Base-by-base conservation (phyloP, 2,888 invertebrate genomes). In the Diogma glabrata region DNA sequence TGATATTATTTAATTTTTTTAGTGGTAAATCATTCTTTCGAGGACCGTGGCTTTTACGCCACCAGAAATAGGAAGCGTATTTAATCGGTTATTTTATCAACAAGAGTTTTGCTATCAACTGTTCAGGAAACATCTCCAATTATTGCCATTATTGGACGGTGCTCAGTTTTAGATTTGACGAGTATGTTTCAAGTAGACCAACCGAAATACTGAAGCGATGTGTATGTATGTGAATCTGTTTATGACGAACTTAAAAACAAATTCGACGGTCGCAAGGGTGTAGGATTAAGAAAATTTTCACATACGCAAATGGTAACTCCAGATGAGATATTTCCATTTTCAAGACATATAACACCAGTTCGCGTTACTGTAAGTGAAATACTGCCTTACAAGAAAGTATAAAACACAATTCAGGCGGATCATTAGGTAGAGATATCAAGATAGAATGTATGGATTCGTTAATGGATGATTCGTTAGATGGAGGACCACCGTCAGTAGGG, bases 171-270 rank as follows among this genome's bases (percentile, higher is more conserved):
- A 51, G 89, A 92, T 63, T 84, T 63, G 84, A 85, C 55, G 94
- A 95, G 61, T 97, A 89, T 66, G 83, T 87, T 54, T 84, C 84
- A 62, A 82, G 89, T 83, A 85, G 97, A 12, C 87, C 89, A 45
- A 97, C 96, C 0, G 97, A 97, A 75, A 84, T 96, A n/a, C n/a
- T n/a, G n/a, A n/a, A 78, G 80, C 53, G 95, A 97, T 69, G 81
- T 96, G 2, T 97, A 80, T 66, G 83, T 99, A 45, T 95, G 94
- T 66, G 92, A 93, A 65, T 89, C 87, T 0, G 77, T 88, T 54
- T 95, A 92, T 65, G 90, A 93, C 65, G 94, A 95, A 70, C 79
- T 84, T 23, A 88, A 87, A 62, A 79, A 86, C 52, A 76, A 84
- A 48, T n/a, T 43, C 52, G 80, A 90, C 48, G 76, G 83, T 56